Evolutionary conservation across 2,888 invertebrate genomes (phyloP), one percentile per base, ranked within the genome.

Genomic region (Steinernema scapterisci): DNA sequence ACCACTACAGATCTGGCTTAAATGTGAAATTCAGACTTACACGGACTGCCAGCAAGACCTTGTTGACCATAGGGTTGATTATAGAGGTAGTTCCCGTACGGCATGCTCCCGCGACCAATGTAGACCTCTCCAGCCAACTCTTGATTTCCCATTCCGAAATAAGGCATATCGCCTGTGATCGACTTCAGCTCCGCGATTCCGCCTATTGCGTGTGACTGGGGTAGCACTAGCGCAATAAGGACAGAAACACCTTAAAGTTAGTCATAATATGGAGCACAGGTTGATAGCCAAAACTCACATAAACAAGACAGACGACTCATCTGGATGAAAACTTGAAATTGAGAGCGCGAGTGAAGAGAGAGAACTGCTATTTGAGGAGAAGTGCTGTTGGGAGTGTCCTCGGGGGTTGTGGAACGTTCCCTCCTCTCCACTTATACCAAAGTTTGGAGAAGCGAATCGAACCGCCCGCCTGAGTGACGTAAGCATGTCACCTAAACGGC

Each of bases 121-220:
- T 63, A 63, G 1, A 63, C 63, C 73, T 80, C 81, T 1, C 82
- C 82, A 6, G 81, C 81, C 38, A 81, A 78, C 46, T 80, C 81
- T n/a, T 80, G 82, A 45, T 80, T 80, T 27, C 81, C 81, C 43
- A 48, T 54, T 11, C 81, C 81, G n/a, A 82, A 23, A 46, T 80
- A 80, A 0, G 81, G 81, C 16, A 80, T 80, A 56, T 80, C 81
- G 23, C 81, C 81, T 19, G 81, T 82, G 13, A 80, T 72, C 7
- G 80, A 73, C 25, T 80, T 80, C 23, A 80, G 25, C 54, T 80
- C 81, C 21, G 82, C 80, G 6, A 80, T 70, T 11, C 80, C 80
- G 25, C 80, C 80, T 31, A 51, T 80, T 7, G 81, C 82, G 5
- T 7, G 48, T 16, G 54, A 2, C 31, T 2, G 16, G 11, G 63